Conservation (phyloP, 2,113 vertebrate genomes). For the Jacana jacana region DNA sequence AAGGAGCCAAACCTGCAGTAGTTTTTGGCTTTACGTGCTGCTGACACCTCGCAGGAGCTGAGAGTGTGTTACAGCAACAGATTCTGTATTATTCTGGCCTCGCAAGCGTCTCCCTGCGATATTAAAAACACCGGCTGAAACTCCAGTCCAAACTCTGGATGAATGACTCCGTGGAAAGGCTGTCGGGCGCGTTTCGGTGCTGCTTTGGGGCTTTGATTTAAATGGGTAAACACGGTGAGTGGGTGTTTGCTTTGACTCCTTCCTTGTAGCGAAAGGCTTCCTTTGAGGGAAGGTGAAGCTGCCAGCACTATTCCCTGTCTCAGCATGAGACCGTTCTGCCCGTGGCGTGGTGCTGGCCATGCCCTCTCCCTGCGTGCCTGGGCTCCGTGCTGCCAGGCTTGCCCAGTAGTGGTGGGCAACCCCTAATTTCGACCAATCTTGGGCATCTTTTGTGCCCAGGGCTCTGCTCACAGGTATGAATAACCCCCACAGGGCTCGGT, state of each 20-base stretch:
- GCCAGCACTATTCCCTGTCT: not conserved
- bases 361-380: accelerated
- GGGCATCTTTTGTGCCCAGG: not conserved
- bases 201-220: constrained; percentile 29
- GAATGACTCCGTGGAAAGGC: constrained; percentile 32
- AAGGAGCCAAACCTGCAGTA: not conserved
- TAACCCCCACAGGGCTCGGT: not conserved
- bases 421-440: accelerated
- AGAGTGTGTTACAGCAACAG: not conserved
- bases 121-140: not conserved
- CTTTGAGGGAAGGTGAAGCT: not conserved
- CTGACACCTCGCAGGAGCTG: constrained; percentile 16
- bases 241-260: constrained; percentile 49
- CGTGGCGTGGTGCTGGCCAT: not conserved
- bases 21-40: constrained; percentile 28
- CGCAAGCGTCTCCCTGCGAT: not conserved
- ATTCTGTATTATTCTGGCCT: not conserved
- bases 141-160: not conserved
- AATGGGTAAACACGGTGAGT: not conserved
- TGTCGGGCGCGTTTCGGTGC: not conserved
- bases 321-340: not conserved
- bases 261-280: not conserved
- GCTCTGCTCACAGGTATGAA: accelerated
- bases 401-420: not conserved
- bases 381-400: not conserved